Percentiles rank a stretch among this genome's conserved stretches.
These are phyloP conservation scores for Rhinatrema bivittatum DNA, from an alignment of 2,797 vertebrate genomes.

Conservation along the genomic window DNA sequence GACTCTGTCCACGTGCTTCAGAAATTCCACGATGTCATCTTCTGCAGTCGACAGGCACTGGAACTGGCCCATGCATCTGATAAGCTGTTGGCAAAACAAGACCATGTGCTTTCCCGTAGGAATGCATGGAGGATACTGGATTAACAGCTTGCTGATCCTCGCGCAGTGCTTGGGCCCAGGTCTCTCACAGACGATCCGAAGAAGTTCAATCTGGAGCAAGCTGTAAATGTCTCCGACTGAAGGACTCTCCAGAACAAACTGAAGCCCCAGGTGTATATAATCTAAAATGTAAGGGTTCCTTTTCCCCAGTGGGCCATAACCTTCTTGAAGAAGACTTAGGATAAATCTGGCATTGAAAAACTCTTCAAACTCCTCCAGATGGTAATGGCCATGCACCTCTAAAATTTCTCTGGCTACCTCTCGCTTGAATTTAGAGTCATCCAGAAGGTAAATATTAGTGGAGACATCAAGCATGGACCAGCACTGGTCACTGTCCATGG, in stretches of 20 bases:
- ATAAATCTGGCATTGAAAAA: constrained; percentile 65
- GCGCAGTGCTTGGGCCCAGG: constrained; percentile 61
- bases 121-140: constrained; percentile 55
- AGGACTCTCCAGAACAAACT: constrained; percentile 51
- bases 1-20: constrained; percentile 70
- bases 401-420: constrained; percentile 63
- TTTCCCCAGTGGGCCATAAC: constrained; percentile 51
- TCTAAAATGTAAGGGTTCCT: constrained; percentile 54
- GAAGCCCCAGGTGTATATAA: constrained; percentile 62
- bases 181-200: constrained; percentile 62
- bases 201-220: constrained; percentile 57
- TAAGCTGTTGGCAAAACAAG: constrained; percentile 69
- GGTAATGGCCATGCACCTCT: constrained; percentile 62
- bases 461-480: constrained; percentile 67
- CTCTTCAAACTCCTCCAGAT: constrained; percentile 59
- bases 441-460: constrained; percentile 58
- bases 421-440: constrained; percentile 59
- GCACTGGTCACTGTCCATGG: constrained; percentile 64
- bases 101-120: constrained; percentile 59
- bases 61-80: constrained; percentile 63
- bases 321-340: constrained; percentile 63
- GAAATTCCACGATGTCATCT: constrained; percentile 63
- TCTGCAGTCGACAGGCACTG: constrained; percentile 55
- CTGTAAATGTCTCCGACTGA: constrained; percentile 57
- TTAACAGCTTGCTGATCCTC: constrained; percentile 56